Conservation (phyloP, 64 coral and sea anemone species). For the Actinia tenebrosa region DNA sequence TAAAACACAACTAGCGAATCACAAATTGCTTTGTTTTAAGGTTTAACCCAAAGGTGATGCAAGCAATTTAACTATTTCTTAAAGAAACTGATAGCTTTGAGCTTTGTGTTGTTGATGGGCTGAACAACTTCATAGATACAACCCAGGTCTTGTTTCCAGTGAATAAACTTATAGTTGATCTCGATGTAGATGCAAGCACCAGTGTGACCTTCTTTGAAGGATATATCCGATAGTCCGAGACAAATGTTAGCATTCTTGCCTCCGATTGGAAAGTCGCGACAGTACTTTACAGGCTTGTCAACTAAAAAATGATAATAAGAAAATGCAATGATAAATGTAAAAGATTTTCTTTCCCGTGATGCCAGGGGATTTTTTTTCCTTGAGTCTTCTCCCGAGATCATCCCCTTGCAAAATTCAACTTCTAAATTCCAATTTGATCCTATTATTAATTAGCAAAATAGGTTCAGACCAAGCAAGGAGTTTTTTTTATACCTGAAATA, state of each 20-base stretch:
- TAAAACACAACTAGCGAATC: no score
- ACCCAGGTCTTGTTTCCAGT: slow-evolving; percentile 8
- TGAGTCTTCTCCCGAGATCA: no score
- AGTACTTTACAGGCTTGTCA: neutral
- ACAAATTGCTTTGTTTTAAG: neutral
- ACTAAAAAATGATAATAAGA: neutral
- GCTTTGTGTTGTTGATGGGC: neutral
- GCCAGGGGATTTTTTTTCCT: no score
- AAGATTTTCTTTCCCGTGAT: neutral
- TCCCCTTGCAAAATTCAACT: no score
- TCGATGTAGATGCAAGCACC: slow-evolving; percentile 15
- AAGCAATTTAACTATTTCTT: neutral
- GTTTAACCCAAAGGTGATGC: neutral
- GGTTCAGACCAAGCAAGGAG: neutral
- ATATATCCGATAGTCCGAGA: neutral
- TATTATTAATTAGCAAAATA: neutral
- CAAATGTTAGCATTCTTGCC: neutral
- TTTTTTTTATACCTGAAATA: neutral
- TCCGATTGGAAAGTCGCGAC: neutral
- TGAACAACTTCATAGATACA: neutral
- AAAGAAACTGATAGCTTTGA: neutral
- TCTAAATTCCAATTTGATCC: no score
- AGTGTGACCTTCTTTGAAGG: neutral
- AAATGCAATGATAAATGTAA: neutral
- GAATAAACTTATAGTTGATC: neutral